Base-by-base conservation (phyloP, 2,888 invertebrate species). In the Capitulum mitella region DNA sequence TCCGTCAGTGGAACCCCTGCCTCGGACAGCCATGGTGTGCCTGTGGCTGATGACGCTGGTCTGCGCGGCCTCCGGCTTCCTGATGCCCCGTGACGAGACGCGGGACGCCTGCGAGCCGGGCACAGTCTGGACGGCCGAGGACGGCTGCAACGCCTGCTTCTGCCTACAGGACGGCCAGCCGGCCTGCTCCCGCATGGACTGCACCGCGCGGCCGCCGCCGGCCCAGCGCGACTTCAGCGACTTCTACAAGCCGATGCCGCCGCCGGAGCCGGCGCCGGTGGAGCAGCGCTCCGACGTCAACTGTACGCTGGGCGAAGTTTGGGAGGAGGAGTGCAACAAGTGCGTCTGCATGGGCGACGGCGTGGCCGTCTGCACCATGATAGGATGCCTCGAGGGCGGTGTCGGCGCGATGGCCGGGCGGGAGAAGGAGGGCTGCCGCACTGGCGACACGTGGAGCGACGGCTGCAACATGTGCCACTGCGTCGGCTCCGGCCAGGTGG, bases 71-170 rank as follows among this genome's bases (percentile, higher is more conserved):
- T 22, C 70, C 37, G 70, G 40, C 37, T 1, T 37, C 40, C 26
- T 40, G 29, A 37, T 40, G 40, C 22, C 37, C 10, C 26, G 5
- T 5, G 22, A 14, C 29, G 22, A 5, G 40, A 26, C n/a, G 29
- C 19, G 43, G 29, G 6, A 46, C n/a, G 3, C 43, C 29, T 76
- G 76, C 46, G 29, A 16, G 29, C 46, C 76, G 19, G 46, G 46
- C 76, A 32, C 46, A 29, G 46, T 43, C 32, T 76, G 76, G 76
- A 29, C 14, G 32, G 19, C 29, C 46, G 46, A 46, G 16, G 46
- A 76, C 46, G 76, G 46, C 46, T 76, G 76, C 76, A 46, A 46
- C 76, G 19, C 76, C 46, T 76, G 76, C 76, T 46, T 76, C 76
- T 76, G 76, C 46, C 29, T 32, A 16, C 1, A n/a, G 29, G 3